Base-by-base conservation (phyloP, 2,888 invertebrate genomes). In the Mesochorus sp. region DNA sequence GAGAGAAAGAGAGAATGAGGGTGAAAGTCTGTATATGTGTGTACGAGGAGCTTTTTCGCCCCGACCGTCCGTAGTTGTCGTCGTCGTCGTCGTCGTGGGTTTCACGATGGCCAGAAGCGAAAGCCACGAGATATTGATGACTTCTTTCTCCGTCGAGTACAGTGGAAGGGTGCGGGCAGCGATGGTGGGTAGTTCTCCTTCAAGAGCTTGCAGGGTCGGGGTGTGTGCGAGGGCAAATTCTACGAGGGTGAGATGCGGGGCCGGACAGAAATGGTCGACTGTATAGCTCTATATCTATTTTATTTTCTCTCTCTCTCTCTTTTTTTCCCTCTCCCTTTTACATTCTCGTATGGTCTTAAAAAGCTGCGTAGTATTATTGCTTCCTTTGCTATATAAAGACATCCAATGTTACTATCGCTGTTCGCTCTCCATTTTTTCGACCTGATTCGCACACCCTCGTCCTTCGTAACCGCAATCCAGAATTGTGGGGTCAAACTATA, bases 91-190 rank as follows among this genome's bases (percentile, higher is more conserved):
- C 62, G 74, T 75, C 71, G 70, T 66, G 66, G 70, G 44, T 72
- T 74, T 51, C 73, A 80, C 81, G 85, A 85, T 85, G 86, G 85
- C 85, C 84, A 87, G 85, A 86, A 87, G 88, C 86, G 85, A 88
- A 88, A 88, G 86, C 85, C 87, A 85, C 87, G 88, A 85, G 88
- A 88, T 90, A 90, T 90, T 87, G 89, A 89, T 89, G 90, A 89
- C 88, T 89, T 88, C 85, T 86, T 87, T 86, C 83, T 84, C 68
- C 77, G 79, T 78, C 76, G 79, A 79, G 80, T 77, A n/a, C n/a
- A 70, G 77, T 76, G 77, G 76, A 77, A 73, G 79, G 80, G 72
- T 70, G 73, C 77, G 71, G 51, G 61, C 70, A 71, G 71, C 67
- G 49, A 59, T 66, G 70, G 76, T 76, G 64, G n/a, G 70, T 39